A percentile compares a stretch with the other conserved stretches of the same genome.
Conservation (phyloP, 2,113 vertebrate genomes). For the Clarias gariepinus region DNA sequence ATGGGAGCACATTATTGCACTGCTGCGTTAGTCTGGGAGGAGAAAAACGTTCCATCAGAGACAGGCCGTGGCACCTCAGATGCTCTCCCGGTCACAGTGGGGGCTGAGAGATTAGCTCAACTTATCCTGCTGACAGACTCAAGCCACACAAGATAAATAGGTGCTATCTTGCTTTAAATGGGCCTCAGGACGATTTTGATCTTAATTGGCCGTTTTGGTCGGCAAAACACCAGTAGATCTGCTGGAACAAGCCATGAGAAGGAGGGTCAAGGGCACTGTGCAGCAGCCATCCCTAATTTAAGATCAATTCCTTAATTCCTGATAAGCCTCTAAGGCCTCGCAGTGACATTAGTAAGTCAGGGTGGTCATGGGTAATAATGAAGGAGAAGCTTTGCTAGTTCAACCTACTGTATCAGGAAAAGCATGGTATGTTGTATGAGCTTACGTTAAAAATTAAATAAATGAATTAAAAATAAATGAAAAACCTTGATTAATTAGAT, state of each 20-base stretch:
- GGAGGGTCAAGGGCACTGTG: constrained; percentile 53
- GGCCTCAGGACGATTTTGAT: constrained; percentile 55
- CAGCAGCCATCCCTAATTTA: constrained; percentile 29
- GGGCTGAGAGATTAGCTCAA: constrained; percentile 57
- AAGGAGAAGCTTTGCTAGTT: constrained; percentile 18
- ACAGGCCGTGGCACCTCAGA: constrained; percentile 23
- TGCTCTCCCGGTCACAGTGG: constrained; percentile 23
- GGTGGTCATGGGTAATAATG: constrained; percentile 44
- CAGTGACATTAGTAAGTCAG: constrained; percentile 46
- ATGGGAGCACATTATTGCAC: constrained; percentile 38
- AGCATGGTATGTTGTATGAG: neutral
- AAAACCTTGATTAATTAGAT: neutral
- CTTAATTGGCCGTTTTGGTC: constrained; percentile 56
- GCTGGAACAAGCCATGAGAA: constrained; percentile 28
- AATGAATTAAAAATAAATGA: neutral
- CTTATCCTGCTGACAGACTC: constrained; percentile 63
- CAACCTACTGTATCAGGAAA: neutral
- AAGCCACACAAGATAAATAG: constrained; percentile 30
- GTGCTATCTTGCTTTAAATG: constrained; percentile 40
- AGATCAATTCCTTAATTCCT: constrained; percentile 34
- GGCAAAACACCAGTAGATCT: constrained; percentile 42
- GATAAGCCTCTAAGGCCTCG: constrained; percentile 33
- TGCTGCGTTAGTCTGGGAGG: constrained; percentile 6
- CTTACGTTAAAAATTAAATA: neutral
- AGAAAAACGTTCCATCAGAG: constrained; percentile 34